Conservation (phyloP, 2,888 invertebrate species). For the Eudemis profundana region DNA sequence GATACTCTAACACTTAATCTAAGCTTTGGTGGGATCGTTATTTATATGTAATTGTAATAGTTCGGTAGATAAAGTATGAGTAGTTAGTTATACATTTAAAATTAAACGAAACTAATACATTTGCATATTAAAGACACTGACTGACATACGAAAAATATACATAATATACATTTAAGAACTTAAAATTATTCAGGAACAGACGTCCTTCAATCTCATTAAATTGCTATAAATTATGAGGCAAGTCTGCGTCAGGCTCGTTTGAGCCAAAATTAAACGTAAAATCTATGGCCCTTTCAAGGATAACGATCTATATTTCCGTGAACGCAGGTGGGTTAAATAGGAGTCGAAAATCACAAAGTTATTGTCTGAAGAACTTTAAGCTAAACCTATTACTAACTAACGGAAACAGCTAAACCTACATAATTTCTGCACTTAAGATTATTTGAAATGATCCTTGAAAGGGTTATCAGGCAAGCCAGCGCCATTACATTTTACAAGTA, state of each 20-base stretch:
- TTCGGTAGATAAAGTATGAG: constrained; percentile 62
- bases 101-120: constrained; percentile 34
- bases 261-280: constrained; percentile 33
- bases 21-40: constrained; percentile 84
- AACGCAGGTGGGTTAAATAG: constrained; percentile 44
- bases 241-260: constrained; percentile 28
- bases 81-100: constrained; percentile 37
- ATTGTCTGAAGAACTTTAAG: constrained; percentile 34
- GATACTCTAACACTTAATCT: constrained; percentile 76
- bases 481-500: constrained; percentile 35
- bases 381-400: constrained; percentile 37
- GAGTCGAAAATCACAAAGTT: constrained; percentile 22
- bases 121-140: constrained; percentile 32
- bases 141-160: constrained; percentile 35
- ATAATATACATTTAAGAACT: constrained; percentile 43
- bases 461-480: constrained; percentile 46
- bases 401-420: constrained; percentile 3
- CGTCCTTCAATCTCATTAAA: constrained; percentile 43
- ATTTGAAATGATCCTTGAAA: constrained; percentile 38
- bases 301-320: constrained; percentile 7
- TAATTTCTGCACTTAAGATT: constrained; percentile 2
- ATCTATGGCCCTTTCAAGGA: constrained; percentile 39
- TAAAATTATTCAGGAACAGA: constrained; percentile 40
- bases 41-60: constrained; percentile 71
- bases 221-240: constrained; percentile 43